These are phyloP conservation scores for Steinernema khuongi DNA, from an alignment of 1,140 invertebrate genomes.

Conservation along the genomic window DNA sequence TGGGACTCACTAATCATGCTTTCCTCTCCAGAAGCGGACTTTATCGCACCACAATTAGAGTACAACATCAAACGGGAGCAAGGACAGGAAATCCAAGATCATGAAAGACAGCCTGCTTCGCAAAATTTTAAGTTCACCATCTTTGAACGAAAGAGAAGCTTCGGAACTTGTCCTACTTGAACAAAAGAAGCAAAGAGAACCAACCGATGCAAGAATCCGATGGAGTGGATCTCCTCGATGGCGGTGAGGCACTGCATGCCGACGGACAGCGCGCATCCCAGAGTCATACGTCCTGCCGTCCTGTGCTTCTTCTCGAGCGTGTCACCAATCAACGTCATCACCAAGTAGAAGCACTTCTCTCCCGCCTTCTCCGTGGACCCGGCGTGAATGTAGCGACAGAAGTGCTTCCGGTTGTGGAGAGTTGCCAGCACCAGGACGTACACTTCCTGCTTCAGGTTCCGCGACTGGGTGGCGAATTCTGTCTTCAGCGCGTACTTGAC, in stretches of 20 bases:
- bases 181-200: neutral
- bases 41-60: too few species aligned
- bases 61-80: too few species aligned
- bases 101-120: too few species aligned
- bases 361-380: constrained; percentile 6
- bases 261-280: constrained; percentile 10
- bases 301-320: constrained; percentile 2
- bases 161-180: too few species aligned
- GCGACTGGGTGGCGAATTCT: neutral
- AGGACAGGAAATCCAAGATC: too few species aligned
- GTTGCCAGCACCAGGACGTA: neutral
- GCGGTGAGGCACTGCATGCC: constrained; percentile 22
- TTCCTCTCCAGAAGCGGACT: too few species aligned
- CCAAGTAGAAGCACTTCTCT: constrained; percentile 16
- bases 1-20: too few species aligned
- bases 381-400: neutral
- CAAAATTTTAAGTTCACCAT: too few species aligned
- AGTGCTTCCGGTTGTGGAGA: constrained; percentile 9
- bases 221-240: constrained; percentile 8
- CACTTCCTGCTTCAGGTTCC: neutral
- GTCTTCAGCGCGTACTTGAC: neutral
- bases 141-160: too few species aligned
- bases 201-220: constrained; percentile 31
- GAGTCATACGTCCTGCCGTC: neutral
- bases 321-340: constrained; percentile 23